Percentiles rank a stretch among this genome's conserved stretches.
phyloP scores from a whole-genome alignment of 2,113 vertebrate species.

The Melanocharis versteri region DNA sequence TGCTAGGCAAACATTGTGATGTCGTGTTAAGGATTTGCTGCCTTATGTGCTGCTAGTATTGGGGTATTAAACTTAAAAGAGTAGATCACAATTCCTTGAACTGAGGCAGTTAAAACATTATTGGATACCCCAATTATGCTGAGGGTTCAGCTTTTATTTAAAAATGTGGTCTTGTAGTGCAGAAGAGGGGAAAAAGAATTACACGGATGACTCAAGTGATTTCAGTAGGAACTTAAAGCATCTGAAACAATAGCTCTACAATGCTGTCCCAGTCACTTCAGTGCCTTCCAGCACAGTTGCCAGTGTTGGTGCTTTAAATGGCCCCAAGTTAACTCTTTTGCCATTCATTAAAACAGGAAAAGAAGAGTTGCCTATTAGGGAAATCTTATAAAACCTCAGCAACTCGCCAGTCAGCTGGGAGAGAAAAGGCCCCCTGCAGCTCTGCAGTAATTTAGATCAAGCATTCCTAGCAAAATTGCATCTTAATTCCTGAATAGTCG shows the following conservation, averaged over 20 bases:
- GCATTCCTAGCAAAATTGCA: not conserved
- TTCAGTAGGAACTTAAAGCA: not conserved
- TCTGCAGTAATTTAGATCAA: not conserved
- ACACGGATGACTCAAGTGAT: not conserved
- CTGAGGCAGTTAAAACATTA: not conserved
- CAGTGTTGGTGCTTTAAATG: not conserved
- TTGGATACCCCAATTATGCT: not conserved
- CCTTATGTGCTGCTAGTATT: not conserved
- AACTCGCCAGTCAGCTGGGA: rapidly evolving
- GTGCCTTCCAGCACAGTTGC: not conserved
- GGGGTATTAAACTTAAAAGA: not conserved
- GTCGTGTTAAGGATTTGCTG: not conserved
- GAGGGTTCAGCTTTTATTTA: not conserved
- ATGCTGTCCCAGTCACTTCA: not conserved
- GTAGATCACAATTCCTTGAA: not conserved
- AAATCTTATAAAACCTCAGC: not conserved
- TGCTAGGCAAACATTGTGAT: not conserved
- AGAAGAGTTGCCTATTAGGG: not conserved
- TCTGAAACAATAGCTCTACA: not conserved
- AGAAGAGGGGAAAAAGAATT: not conserved
- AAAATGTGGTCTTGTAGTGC: not conserved
- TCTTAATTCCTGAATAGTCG: not conserved
- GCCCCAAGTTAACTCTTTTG: not conserved
- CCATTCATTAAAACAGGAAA: not conserved
- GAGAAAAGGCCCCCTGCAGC: not conserved